Conservation (phyloP, 35 echinoderm and acorn worm genomes). For the Ptychodera flava region DNA sequence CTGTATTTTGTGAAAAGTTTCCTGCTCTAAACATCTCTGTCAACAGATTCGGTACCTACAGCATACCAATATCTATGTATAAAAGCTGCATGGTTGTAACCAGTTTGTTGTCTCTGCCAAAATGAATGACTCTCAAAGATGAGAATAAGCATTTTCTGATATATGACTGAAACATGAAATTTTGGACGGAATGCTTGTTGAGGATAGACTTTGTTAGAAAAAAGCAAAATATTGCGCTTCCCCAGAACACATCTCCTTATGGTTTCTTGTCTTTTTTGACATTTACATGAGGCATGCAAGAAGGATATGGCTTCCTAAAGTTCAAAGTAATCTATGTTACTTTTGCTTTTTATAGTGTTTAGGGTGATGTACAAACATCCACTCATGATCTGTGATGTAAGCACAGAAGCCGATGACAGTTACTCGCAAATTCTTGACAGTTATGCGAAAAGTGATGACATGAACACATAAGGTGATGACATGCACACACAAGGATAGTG, state of each 20-base stretch:
- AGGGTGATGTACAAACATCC: background rate
- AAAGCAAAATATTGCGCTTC: background rate
- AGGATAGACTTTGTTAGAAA: background rate
- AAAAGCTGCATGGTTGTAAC: no score
- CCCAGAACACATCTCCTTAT: background rate
- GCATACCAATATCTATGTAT: no score
- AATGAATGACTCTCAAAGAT: no score
- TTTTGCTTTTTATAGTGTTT: no score
- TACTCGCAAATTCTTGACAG: background rate
- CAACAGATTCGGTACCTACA: no score
- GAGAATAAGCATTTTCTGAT: no score
- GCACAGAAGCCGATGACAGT: background rate
- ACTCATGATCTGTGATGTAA: background rate
- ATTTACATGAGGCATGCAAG: no score
- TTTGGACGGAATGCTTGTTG: background rate
- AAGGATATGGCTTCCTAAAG: no score
- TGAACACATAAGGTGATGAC: background rate
- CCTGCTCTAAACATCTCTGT: no score
- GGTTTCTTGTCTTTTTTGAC: background rate
- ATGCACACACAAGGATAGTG: background rate
- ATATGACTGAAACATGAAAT: background rate
- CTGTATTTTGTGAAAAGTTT: no score
- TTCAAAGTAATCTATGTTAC: no score
- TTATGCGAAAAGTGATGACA: background rate
- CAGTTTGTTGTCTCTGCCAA: no score